Percentiles rank a stretch among this genome's conserved stretches.
Conservation (phyloP, 1,140 invertebrate species). For the Marisa cornuarietis region DNA sequence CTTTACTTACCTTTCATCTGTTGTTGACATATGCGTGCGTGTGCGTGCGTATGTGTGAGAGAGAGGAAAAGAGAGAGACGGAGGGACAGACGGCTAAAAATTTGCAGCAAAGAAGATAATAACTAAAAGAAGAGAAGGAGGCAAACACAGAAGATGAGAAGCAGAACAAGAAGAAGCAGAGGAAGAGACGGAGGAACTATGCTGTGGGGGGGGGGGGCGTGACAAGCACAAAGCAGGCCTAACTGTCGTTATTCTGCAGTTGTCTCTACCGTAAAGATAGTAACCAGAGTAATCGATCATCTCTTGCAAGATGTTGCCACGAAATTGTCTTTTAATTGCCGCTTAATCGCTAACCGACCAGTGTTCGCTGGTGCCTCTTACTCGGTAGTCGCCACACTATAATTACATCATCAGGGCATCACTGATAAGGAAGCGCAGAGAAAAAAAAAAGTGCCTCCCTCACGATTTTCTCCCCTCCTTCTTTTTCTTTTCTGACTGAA, state of each 20-base stretch:
- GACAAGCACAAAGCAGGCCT: neutral
- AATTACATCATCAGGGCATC: neutral
- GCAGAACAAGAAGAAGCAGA: neutral
- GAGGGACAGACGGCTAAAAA: neutral
- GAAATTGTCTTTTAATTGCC: neutral
- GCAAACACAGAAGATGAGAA: neutral
- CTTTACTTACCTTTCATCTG: too few species aligned
- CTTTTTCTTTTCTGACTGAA: too few species aligned
- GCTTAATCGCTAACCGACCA: too few species aligned
- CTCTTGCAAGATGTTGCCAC: neutral
- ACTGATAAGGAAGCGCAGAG: too few species aligned
- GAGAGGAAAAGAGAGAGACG: too few species aligned
- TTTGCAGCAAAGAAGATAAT: neutral
- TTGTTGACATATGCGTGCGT: too few species aligned
- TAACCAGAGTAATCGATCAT: too few species aligned
- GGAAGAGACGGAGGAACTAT: neutral
- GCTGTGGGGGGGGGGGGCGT: neutral
- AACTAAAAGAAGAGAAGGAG: neutral
- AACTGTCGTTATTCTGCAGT: neutral
- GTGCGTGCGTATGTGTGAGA: too few species aligned
- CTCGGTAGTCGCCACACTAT: neutral
- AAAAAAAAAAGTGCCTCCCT: too few species aligned
- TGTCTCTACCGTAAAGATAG: too few species aligned
- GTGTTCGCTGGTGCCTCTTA: neutral
- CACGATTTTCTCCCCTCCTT: too few species aligned